Evolutionary conservation across 2,113 vertebrate genomes (phyloP).

Genomic region (Saimiri boliviensis): DNA sequence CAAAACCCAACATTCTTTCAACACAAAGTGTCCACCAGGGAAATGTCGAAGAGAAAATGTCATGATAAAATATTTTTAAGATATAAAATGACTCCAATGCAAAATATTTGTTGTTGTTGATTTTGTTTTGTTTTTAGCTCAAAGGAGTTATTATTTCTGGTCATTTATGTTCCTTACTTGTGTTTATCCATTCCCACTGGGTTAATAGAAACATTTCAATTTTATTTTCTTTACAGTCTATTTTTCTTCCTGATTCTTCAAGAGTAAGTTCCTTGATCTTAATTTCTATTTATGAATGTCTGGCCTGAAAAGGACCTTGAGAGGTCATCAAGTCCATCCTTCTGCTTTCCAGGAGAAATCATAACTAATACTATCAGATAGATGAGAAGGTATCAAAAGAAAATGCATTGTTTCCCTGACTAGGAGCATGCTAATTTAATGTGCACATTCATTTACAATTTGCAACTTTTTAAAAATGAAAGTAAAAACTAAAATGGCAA

Average conservation of each 20-base stretch:
- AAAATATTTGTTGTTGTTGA: conserved; percentile 56
- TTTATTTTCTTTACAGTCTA: conserved; percentile 66
- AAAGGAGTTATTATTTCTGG: conserved; percentile 63
- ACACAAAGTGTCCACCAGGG: conserved; percentile 48
- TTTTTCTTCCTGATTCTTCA: conserved; percentile 66
- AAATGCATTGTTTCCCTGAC: background rate
- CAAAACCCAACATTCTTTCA: conserved; percentile 51
- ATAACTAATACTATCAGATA: conserved; percentile 32
- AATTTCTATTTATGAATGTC: conserved; percentile 52
- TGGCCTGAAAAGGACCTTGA: conserved; percentile 52
- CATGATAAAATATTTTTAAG: conserved; percentile 68
- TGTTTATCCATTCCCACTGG: conserved; percentile 48
- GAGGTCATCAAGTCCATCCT: conserved; percentile 3
- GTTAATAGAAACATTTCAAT: conserved; percentile 60
- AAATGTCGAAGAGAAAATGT: conserved; percentile 58
- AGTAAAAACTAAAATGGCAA: conserved; percentile 72
- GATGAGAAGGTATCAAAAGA: conserved; percentile 37
- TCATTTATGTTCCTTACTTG: conserved; percentile 43
- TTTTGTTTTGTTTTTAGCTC: conserved; percentile 52
- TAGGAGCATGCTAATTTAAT: conserved; percentile 30
- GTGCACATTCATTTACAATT: conserved; percentile 57
- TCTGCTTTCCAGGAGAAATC: conserved; percentile 52
- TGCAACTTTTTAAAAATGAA: conserved; percentile 66
- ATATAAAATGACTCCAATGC: conserved; percentile 54
- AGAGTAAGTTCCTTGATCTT: conserved; percentile 59